Evolutionary conservation across 1,140 invertebrate species (phyloP).

Genomic region (Callitettix versicolor): DNA sequence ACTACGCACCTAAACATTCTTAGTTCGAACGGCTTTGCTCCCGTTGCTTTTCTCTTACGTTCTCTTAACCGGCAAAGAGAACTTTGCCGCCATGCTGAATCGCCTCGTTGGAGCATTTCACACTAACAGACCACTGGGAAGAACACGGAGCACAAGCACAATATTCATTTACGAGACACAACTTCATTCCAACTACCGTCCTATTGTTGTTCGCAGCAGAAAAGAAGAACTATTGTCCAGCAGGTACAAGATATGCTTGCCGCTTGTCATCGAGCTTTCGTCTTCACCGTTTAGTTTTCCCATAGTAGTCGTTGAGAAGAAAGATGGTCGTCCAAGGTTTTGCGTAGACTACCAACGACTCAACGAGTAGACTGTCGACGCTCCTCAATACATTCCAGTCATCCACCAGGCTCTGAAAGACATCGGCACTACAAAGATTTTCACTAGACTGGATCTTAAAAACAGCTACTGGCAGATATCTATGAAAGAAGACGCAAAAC

Average conservation of each 20-base stretch:
- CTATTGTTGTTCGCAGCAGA: conserved; percentile 1
- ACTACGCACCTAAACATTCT: too few relatives aligned
- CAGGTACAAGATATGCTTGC: conserved; percentile 27
- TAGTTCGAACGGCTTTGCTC: too few relatives aligned
- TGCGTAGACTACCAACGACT: conserved; percentile 37
- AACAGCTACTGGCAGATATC: conserved; percentile 25
- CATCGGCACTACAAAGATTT: conserved; percentile 26
- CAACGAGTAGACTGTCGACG: conserved; percentile 32
- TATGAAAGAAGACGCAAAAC: conserved; percentile 1
- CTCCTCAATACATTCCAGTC: conserved; percentile 24
- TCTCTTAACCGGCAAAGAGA: too few relatives aligned
- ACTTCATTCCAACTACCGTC: neutral
- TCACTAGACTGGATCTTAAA: conserved; percentile 28
- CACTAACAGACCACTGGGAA: too few relatives aligned
- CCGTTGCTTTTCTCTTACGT: too few relatives aligned
- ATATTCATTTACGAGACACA: neutral
- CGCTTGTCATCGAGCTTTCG: conserved; percentile 32
- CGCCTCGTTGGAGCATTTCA: too few relatives aligned
- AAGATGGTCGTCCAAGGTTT: conserved; percentile 35
- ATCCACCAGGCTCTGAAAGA: neutral
- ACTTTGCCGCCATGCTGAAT: too few relatives aligned
- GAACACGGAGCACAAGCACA: neutral
- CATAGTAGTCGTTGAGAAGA: conserved; percentile 40
- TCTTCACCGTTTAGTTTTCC: conserved; percentile 36
- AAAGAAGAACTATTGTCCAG: conserved; percentile 12